Conservation (phyloP, 2,797 vertebrate species). For the Denticeps clupeoides region DNA sequence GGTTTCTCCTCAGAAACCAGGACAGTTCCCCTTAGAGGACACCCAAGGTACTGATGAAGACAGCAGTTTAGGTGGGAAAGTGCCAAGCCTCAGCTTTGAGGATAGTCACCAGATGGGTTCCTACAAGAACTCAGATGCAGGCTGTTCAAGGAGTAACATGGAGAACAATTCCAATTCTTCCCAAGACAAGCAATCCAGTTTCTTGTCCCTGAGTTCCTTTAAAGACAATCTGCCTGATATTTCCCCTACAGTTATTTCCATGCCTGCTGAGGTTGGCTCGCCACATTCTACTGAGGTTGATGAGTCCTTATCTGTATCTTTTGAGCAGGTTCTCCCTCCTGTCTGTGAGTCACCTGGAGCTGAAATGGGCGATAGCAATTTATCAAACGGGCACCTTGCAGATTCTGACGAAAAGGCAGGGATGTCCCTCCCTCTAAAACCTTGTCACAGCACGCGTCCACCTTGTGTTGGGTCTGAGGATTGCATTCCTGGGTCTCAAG, state of each 20-base stretch:
- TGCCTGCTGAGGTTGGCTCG: slow-evolving; percentile 75
- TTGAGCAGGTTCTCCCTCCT: slow-evolving; percentile 66
- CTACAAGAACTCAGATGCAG: slow-evolving; percentile 33
- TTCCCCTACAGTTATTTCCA: slow-evolving; percentile 69
- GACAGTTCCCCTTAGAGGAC: slow-evolving; percentile 41
- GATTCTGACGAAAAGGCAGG: slow-evolving; percentile 40
- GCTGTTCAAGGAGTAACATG: slow-evolving; percentile 37
- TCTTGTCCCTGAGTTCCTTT: slow-evolving; percentile 64
- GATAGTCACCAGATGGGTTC: slow-evolving; percentile 21
- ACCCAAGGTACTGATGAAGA: slow-evolving; percentile 30
- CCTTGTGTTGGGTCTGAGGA: slow-evolving; percentile 35
- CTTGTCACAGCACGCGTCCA: slow-evolving; percentile 41
- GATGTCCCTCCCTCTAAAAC: slow-evolving; percentile 47
- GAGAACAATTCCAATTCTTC: slow-evolving; percentile 51
- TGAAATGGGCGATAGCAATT: slow-evolving; percentile 22
- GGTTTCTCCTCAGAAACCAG: slow-evolving; percentile 49
- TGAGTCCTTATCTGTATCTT: slow-evolving; percentile 73
- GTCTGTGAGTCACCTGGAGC: slow-evolving; percentile 48
- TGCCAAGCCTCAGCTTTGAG: slow-evolving; percentile 39
- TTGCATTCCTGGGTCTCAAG: slow-evolving; percentile 30
- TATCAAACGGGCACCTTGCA: slow-evolving; percentile 34
- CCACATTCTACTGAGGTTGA: slow-evolving; percentile 82
- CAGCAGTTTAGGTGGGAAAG: slow-evolving; percentile 26
- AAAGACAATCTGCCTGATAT: slow-evolving; percentile 58
- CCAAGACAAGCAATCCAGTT: slow-evolving; percentile 57